Base-by-base conservation (phyloP, 2,113 vertebrate species). In the Procavia capensis region DNA sequence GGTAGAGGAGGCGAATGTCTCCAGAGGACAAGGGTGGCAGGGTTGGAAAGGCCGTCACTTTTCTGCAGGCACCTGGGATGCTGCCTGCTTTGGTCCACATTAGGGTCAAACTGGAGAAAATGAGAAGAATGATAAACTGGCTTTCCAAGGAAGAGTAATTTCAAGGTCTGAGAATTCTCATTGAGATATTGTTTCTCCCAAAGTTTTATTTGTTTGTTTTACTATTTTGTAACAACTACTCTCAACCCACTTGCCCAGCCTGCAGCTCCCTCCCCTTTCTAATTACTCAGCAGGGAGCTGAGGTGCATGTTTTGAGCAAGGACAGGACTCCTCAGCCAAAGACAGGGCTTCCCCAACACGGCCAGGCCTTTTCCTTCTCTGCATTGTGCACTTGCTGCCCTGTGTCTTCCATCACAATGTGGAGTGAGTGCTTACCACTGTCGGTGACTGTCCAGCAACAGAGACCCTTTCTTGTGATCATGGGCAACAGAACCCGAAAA, bases 1-100 rank as follows among this genome's bases (percentile, higher is more conserved):
- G 75, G 94, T 90, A 80, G 98, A 97, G 11, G 10, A 76, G 16
- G 98, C 98, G 90, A 99, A 97, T 17, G 98, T 98, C 88, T 99
- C 99, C 91, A n/a, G n/a, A n/a, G n/a, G n/a, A n/a, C 99, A 79
- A 16, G 50, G 13, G 50, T 3, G 22, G 98, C n/a, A n/a, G 98
- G 24, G 98, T 98, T 57, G 98, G 96, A 24, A 98, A 98, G 63
- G 98, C 98, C 82, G 98, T 98, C 83, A 98, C 98, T 43, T 93
- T 95, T 7, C 90, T n/a, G 39, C 39, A 85, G 41, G 63, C 59
- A 22, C 93, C 96, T 39, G 17, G 80, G 57, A 68, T 85, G 29
- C 97, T 0, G 19, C 39, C 79, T 27, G 68, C 90, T 86, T 94
- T 91, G 10, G 93, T 96, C 34, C 95, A 90, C 39, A 75, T 95